Evolutionary conservation across 2,888 invertebrate species (phyloP), one percentile per base, ranked within the genome.

Genomic region (Lasioglossum lativentre): DNA sequence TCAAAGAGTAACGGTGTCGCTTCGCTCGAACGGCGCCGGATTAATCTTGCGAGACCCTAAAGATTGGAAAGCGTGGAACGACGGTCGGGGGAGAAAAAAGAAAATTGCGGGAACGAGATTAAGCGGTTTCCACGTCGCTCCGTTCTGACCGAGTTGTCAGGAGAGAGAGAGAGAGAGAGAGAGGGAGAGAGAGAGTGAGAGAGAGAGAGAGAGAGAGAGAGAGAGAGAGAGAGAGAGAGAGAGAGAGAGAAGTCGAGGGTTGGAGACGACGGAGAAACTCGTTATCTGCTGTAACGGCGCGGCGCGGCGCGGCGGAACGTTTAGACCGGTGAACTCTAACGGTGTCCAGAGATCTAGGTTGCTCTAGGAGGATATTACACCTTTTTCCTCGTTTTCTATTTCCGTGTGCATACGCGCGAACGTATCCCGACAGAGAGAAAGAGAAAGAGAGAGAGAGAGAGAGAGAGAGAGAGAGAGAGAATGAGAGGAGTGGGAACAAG

Each of bases 291-390:
- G 59, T 34, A 66, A 66, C 76, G 68, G 59, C 34, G 34, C 34
- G 34, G 34, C 34, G 34, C 34, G 34, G 34, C 34, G 34, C 34
- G 34, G 34, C 63, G 63, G 30, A 66, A 76, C 47, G 59, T 59
- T 59, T 59, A 59, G 59, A 59, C 59, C 59, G 68, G 45, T 78
- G 42, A n/a, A 66, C 59, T 81, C 88, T 89, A 89, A 89, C 88
- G 90, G 88, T 87, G 75, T 78, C 78, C 71, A 75, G 66, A 70
- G 84, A 89, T 88, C 86, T 86, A 80, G 89, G 83, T 85, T 79
- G 80, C 45, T 72, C 27, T 40, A 34, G 12, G 79, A 79, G 90
- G 81, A 89, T 73, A 83, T 88, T 83, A 71, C 52, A 27, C 59
- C 30, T 82, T 76, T 38, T 75, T 75, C 45, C 72, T 78, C 63